Evolutionary conservation across 2,797 vertebrate species (phyloP).

Genomic region (Coracias cyanogaster): DNA sequence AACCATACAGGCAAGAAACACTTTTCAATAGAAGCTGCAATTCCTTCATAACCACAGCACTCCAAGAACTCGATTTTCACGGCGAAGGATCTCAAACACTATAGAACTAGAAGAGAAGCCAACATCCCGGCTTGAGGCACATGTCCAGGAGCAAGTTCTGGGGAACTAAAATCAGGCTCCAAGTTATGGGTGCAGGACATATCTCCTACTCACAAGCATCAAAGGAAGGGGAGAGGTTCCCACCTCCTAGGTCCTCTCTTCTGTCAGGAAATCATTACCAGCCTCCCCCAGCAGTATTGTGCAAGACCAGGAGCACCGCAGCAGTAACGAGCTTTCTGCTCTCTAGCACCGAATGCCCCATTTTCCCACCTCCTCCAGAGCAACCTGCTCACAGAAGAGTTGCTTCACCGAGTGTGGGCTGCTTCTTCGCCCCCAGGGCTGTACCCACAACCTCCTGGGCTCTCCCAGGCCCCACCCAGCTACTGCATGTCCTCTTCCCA

Average conservation of each 20-base stretch:
- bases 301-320: neutral
- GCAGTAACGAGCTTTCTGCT: neutral
- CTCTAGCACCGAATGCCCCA: neutral
- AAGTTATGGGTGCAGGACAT: rapidly evolving
- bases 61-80: neutral
- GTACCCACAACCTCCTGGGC: neutral
- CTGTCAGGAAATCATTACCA: neutral
- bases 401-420: neutral
- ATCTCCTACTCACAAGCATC: neutral
- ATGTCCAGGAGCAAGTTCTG: neutral
- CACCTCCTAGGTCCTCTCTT: neutral
- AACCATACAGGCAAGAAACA: neutral
- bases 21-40: neutral
- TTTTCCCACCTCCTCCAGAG: neutral
- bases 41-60: neutral
- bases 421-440: neutral
- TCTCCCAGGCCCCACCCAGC: neutral
- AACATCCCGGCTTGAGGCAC: neutral
- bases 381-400: neutral
- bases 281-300: neutral
- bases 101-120: neutral
- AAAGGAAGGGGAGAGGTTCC: neutral
- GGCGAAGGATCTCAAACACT: neutral
- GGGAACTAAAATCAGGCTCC: neutral
- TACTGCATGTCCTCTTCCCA: neutral